Evolutionary conservation across 2,113 vertebrate genomes (phyloP), one percentile per base, ranked within the genome.

Genomic region (Pavo muticus): DNA sequence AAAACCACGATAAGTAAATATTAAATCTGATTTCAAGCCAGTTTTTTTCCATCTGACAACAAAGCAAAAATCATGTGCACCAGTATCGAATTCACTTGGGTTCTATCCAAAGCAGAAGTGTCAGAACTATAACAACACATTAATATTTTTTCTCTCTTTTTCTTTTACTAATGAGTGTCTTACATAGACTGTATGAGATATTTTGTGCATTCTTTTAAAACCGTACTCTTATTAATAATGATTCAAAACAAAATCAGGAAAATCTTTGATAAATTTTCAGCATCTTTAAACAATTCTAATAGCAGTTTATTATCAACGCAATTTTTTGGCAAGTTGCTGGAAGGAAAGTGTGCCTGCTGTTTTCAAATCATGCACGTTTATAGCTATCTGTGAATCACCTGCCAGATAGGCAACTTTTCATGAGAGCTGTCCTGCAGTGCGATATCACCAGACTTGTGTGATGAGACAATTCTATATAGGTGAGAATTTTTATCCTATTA

Each of bases 311-410:
- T 73, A 39, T 73, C 56, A 70, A 85, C 35, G 85, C 77, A 90
- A 68, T 42, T 40, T 14, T 83, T 90, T 70, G 35, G 87, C 39
- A 85, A 80, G 69, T 48, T 87, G 65, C 37, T 85, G 35, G 60
- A 79, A 78, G 82, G 60, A 42, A 91, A 77, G 64, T 74, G 70
- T 48, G 14, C 89, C 82, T 91, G 87, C 91, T 90, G 84, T 67
- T 94, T 92, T 83, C 84, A 94, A 91, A 96, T 91, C 74, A 68
- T 69, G 91, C 87, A 63, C 23, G 54, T 82, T 83, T 92, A 93
- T 37, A 92, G 54, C 47, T 96, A 54, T 47, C 68, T 91, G 68
- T 48, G 45, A 91, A 95, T 95, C 91, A 89, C 94, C 82, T 95
- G 89, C 50, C 78, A 90, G 71, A 60, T 60, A 63, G 1, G 37